Percentiles rank a stretch among this genome's conserved stretches.
phyloP scores from a whole-genome alignment of 2,113 vertebrate genomes.

The Chionis minor region DNA sequence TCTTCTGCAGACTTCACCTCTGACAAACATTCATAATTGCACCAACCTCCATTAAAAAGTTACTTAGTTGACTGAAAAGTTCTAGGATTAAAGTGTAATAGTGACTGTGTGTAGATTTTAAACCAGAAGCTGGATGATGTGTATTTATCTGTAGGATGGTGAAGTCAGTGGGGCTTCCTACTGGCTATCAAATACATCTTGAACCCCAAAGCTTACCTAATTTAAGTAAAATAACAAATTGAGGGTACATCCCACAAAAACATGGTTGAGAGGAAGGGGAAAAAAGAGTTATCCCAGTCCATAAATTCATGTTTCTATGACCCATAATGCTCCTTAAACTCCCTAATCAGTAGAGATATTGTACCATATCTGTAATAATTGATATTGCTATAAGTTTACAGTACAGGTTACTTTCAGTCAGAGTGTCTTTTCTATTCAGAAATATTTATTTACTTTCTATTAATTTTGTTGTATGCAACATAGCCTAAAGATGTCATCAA shows the following conservation, averaged over 20 bases:
- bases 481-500: rapidly evolving
- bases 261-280: rapidly evolving
- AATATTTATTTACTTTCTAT: neutral
- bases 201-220: rapidly evolving
- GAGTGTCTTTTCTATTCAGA: neutral
- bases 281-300: neutral
- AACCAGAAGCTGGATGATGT: neutral
- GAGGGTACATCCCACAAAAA: neutral
- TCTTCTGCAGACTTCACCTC: neutral
- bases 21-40: neutral
- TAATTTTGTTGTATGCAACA: neutral
- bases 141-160: neutral
- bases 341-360: neutral
- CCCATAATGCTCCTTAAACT: neutral
- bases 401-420: neutral
- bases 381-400: neutral
- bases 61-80: neutral
- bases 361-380: neutral
- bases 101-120: neutral
- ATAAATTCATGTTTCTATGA: neutral
- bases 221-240: neutral
- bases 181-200: neutral
- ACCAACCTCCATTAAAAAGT: neutral
- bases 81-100: neutral
- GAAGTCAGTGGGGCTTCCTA: neutral